These are phyloP conservation scores for Acanthosepion pharaonis DNA, from an alignment of 2,888 invertebrate genomes.

Conservation along the genomic window DNA sequence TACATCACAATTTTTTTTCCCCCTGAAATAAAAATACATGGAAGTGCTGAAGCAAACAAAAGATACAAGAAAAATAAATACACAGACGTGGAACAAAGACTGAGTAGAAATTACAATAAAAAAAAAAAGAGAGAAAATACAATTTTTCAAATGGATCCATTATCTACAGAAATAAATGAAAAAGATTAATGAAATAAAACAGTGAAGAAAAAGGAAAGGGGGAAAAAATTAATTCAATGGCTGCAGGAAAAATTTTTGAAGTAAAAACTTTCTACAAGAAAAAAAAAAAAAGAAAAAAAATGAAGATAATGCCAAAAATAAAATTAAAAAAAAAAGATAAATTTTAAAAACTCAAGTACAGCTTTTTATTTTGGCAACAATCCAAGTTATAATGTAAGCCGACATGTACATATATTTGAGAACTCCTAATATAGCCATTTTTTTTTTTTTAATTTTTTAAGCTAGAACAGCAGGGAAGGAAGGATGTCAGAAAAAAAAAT, in stretches of 20 bases:
- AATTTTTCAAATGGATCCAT: conserved; percentile 22
- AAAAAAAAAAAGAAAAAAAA: background rate
- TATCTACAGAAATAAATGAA: background rate
- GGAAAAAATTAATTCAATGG: background rate
- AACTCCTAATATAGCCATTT: background rate
- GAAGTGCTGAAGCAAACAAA: background rate
- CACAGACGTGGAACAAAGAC: background rate
- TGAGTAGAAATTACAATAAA: background rate
- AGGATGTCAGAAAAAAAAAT: background rate
- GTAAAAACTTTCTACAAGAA: background rate
- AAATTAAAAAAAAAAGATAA: background rate
- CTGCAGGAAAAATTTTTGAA: background rate
- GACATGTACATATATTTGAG: background rate
- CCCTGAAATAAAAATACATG: background rate
- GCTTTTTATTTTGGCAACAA: conserved; percentile 1
- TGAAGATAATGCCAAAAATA: background rate
- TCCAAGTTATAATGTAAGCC: background rate
- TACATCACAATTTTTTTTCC: background rate
- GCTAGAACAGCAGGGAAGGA: background rate
- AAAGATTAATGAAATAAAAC: conserved; percentile 9
- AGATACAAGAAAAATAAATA: background rate
- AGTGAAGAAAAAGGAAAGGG: background rate
- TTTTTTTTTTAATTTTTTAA: background rate
- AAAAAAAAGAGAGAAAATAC: background rate
- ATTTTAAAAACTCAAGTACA: background rate